A percentile compares a stretch with the other conserved stretches of the same genome.
Evolutionary conservation across 2,797 vertebrate genomes (phyloP).

Genomic region (Lepilemur septentrionalis): DNA sequence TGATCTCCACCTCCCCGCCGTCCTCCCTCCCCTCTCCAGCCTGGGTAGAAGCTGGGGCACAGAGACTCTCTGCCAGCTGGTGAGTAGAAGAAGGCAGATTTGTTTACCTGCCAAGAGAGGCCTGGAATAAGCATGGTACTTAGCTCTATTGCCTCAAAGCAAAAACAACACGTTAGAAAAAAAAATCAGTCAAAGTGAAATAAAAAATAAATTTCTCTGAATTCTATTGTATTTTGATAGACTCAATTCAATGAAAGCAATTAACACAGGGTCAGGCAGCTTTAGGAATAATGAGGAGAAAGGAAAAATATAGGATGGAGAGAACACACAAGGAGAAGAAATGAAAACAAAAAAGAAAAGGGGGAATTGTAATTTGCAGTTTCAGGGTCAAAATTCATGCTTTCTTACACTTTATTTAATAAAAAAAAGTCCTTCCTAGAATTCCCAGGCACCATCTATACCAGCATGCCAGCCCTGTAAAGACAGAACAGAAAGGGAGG

Average conservation of each 20-base stretch:
- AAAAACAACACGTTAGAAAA: slow-evolving; percentile 14
- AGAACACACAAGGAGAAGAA: not conserved
- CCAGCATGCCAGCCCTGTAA: not conserved
- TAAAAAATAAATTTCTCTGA: slow-evolving; percentile 33
- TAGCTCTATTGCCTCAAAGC: not conserved
- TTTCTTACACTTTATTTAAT: not conserved
- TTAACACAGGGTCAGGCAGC: not conserved
- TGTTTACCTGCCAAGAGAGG: not conserved
- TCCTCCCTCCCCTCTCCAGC: not conserved
- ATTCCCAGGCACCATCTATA: not conserved
- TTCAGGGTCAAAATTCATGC: not conserved
- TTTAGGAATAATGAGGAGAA: not conserved
- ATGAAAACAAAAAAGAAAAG: not conserved
- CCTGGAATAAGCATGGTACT: not conserved
- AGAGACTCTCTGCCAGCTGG: not conserved
- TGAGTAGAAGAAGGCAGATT: not conserved
- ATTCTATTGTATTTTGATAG: slow-evolving; percentile 46
- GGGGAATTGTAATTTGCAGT: not conserved
- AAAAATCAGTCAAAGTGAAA: slow-evolving; percentile 28
- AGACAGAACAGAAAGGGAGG: not conserved
- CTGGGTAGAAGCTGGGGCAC: not conserved
- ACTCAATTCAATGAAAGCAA: slow-evolving; percentile 32
- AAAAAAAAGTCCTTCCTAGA: not conserved
- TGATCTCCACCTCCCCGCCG: not conserved
- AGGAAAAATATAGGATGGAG: not conserved